Conservation (phyloP, 2,888 invertebrate species). For the Sesia bembeciformis region DNA sequence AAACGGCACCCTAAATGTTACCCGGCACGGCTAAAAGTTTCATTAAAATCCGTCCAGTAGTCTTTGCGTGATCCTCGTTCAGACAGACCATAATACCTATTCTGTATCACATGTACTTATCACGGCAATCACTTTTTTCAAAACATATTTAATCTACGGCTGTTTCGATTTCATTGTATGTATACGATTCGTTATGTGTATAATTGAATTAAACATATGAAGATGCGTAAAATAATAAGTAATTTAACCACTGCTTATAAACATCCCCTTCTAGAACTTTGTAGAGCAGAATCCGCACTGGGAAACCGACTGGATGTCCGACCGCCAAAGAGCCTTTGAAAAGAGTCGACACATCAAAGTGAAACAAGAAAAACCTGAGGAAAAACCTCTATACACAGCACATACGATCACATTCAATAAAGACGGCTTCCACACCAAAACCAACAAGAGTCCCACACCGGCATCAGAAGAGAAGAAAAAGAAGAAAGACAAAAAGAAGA, state of each 20-base stretch:
- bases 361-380: constrained; percentile 35
- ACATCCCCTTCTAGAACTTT: constrained; percentile 76
- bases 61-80: too few species aligned
- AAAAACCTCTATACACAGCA: constrained; percentile 50
- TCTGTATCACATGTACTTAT: too few species aligned
- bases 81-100: too few species aligned
- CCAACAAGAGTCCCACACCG: constrained; percentile 29
- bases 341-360: constrained; percentile 35
- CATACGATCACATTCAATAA: constrained; percentile 66
- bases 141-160: too few species aligned
- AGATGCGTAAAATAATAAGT: too few species aligned
- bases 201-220: too few species aligned
- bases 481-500: constrained; percentile 71
- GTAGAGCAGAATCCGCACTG: constrained; percentile 89
- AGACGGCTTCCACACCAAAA: constrained; percentile 61
- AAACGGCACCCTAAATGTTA: too few species aligned
- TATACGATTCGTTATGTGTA: too few species aligned
- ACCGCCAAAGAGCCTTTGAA: constrained; percentile 82
- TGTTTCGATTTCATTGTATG: too few species aligned
- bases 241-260: background rate
- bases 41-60: too few species aligned
- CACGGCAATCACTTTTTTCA: too few species aligned
- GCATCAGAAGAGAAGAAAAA: constrained; percentile 51
- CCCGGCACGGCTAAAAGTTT: too few species aligned
- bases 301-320: constrained; percentile 90